phyloP scores from a whole-genome alignment of 2,113 vertebrate species.

The Sapajus apella region DNA sequence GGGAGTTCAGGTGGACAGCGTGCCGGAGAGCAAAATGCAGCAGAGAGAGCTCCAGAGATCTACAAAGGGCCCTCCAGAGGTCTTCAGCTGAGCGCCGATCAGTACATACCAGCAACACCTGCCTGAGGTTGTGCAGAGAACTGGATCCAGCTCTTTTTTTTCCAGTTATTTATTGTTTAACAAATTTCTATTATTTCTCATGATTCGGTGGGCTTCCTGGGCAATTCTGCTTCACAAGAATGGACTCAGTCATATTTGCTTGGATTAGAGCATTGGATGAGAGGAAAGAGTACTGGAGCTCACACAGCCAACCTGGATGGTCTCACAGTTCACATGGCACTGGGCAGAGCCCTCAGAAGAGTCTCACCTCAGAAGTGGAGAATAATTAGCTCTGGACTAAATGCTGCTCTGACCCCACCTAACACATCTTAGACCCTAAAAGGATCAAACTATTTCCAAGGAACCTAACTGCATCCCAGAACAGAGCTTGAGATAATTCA shows the following conservation, averaged over 20 bases:
- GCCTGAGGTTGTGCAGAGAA: background rate
- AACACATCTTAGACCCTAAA: background rate
- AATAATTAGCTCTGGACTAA: background rate
- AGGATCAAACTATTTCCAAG: background rate
- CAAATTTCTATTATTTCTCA: background rate
- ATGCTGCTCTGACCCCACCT: background rate
- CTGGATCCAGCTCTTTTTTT: background rate
- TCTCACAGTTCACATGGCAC: background rate
- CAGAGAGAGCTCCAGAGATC: background rate
- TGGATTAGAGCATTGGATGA: too few species aligned
- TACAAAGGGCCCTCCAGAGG: background rate
- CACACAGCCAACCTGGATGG: background rate
- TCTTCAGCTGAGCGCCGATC: accelerated
- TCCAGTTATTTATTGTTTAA: too few species aligned
- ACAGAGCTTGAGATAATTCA: background rate
- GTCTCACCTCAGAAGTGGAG: background rate
- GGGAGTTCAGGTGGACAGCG: background rate
- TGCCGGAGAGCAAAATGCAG: background rate
- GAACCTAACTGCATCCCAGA: background rate
- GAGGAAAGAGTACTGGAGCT: accelerated
- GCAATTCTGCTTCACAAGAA: background rate
- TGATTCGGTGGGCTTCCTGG: background rate
- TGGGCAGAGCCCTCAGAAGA: background rate
- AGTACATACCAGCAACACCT: background rate
- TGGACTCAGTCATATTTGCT: background rate